Conservation (phyloP, 2,888 invertebrate species). For the Netelia inedita region DNA sequence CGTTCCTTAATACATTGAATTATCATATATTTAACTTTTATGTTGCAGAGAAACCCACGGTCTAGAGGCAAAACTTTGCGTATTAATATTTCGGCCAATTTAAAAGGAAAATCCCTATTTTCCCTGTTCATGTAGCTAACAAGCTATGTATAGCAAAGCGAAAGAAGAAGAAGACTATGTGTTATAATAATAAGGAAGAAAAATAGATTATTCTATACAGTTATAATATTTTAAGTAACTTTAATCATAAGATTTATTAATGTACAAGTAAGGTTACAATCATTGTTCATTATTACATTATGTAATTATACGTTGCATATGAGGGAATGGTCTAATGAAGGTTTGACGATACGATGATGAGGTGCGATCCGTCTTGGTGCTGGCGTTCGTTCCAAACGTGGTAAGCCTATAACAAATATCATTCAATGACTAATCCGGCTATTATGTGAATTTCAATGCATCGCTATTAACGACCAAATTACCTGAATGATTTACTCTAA, state of each 20-base stretch:
- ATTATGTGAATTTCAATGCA: neutral
- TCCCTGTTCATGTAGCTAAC: too few species aligned
- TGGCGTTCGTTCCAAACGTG: neutral
- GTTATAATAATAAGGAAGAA: constrained; percentile 49
- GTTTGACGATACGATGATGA: constrained; percentile 10
- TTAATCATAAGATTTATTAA: constrained; percentile 30
- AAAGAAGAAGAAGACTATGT: constrained; percentile 17
- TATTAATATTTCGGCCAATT: too few species aligned
- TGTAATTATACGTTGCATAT: constrained; percentile 19
- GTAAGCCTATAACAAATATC: neutral
- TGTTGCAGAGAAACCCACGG: too few species aligned
- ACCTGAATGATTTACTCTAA: neutral
- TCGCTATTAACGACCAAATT: neutral
- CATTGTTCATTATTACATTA: constrained; percentile 5
- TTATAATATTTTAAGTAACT: constrained; percentile 34
- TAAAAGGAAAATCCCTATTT: too few species aligned
- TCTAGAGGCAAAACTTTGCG: too few species aligned
- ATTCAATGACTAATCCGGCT: neutral
- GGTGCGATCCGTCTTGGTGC: constrained; percentile 4
- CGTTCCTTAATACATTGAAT: neutral
- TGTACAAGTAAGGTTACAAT: constrained; percentile 1
- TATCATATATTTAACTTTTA: neutral
- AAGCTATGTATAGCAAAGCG: too few species aligned
- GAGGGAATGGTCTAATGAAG: constrained; percentile 44
- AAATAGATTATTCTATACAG: constrained; percentile 24